Base-by-base conservation (phyloP, 2,113 vertebrate genomes). In the Morone chrysops region DNA sequence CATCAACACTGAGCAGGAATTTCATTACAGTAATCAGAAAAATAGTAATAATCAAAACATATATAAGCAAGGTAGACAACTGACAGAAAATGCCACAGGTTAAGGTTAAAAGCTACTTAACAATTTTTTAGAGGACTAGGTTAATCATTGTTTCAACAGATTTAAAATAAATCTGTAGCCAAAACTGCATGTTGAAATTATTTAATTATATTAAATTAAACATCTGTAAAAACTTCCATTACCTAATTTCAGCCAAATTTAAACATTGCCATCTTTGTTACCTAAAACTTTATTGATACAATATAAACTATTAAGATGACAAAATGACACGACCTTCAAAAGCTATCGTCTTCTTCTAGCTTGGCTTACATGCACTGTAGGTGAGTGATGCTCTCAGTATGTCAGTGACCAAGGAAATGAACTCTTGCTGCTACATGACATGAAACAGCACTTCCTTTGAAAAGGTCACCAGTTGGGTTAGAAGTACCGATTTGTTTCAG, bases 381-480 rank as follows among this genome's bases (percentile, higher is more conserved):
- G 8, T 72, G 90, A 89, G 25, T 0, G 75, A 91, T 90, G 87
- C 1, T 8, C 45, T 69, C 71, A 53, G 53, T 57, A 5, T 40
- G 75, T 79, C 77, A 36, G 71, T 57, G 84, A 79, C 84, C 77
- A 69, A 53, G 62, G 61, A 79, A 82, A 88, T 74, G 57, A 90
- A 85, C 85, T 84, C 82, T 81, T 62, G 77, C 87, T 65, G 89
- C 81, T 85, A 89, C 87, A 90, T 22, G 75, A 90, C 83, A 90
- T 88, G 84, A 86, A 94, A 90, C 86, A 89, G 80, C 82, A 84
- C 60, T 79, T 85, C 75, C 81, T 89, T 11, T 70, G 22, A 36
- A 78, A 73, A 86, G 82, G 88, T 91, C 83, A 82, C 71, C 77
- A 80, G 83, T 38, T 11, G 25, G 83, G 59, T 70, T 69, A 50